Evolutionary conservation across 2,113 vertebrate genomes (phyloP), one percentile per base, ranked within the genome.

Genomic region (Ictidomys tridecemlineatus): DNA sequence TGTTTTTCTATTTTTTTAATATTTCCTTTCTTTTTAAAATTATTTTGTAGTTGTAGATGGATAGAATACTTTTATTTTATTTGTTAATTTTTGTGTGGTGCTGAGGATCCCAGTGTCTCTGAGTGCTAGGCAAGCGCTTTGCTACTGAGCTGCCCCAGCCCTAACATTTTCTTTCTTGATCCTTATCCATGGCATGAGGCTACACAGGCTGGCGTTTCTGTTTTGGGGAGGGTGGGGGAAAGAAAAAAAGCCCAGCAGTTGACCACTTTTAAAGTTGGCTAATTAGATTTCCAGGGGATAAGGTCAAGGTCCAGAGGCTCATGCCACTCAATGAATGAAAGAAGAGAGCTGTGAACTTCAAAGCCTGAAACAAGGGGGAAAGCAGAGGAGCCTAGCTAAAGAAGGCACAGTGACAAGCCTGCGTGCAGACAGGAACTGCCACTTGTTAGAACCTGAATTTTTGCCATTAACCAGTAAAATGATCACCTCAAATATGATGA

Each of bases 361-460:
- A n/a, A n/a, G 58, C 32, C 24, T 30, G 53, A 37, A 37, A 88
- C 5, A 20, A 79, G 61, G 37, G 28, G 56, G 12, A 61, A 45
- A 74, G 42, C 26, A 70, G n/a, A 74, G 63, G 58, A 83, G 28
- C 8, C 13, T 11, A 4, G 61, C n/a, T 20, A 30, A 85, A 22
- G 37, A 72, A 90, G 95, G 34, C 34, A 48, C 70, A 69, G 28
- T 10, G 32, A 22, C 56, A 48, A 65, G 18, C 63, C 3, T 51
- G 30, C 70, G n/a, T 67, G 48, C 83, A 32, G 39, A 2, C 48
- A 24, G 34, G 39, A 79, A 39, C 79, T 20, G 74, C 56, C 37
- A 34, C 94, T 39, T 95, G 95, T 91, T 10, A 32, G 90, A 58
- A 94, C 96, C 24, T 83, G 93, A 87, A 51, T 53, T 74, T 83